Percentiles rank a stretch among this genome's conserved stretches.
These are phyloP conservation scores for Orchestia grillus DNA, from an alignment of 1,140 invertebrate species.

Conservation along the genomic window DNA sequence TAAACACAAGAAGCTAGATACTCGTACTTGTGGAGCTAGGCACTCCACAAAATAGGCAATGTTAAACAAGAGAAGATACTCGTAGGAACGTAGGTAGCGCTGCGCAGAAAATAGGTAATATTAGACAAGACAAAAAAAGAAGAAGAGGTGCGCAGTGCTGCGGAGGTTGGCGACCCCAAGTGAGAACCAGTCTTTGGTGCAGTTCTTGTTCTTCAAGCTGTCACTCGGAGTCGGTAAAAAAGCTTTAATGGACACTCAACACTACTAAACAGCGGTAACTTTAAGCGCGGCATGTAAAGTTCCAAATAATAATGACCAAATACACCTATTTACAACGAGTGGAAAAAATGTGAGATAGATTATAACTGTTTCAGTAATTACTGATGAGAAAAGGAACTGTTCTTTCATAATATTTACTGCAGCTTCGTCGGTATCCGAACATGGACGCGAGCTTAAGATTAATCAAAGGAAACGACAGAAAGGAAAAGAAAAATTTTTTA, in stretches of 20 bases:
- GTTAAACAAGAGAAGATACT: too few relatives aligned
- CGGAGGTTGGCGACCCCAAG: neutral
- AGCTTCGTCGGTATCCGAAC: neutral
- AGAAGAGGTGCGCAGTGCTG: neutral
- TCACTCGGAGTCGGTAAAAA: neutral
- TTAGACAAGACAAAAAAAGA: neutral
- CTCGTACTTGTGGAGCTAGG: too few relatives aligned
- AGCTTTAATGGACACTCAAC: neutral
- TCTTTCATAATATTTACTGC: neutral
- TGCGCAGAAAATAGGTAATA: neutral
- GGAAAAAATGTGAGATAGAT: neutral
- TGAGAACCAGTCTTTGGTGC: neutral
- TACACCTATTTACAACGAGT: too few relatives aligned
- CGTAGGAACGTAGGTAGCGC: too few relatives aligned
- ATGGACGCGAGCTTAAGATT: neutral
- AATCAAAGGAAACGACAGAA: too few relatives aligned
- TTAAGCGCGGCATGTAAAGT: neutral
- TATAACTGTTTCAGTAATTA: neutral
- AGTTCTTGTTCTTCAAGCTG: neutral
- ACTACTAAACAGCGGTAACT: neutral
- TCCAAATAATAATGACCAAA: too few relatives aligned
- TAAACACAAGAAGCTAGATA: neutral
- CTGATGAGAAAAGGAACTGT: neutral
- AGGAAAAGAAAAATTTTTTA: too few relatives aligned
- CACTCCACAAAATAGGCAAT: too few relatives aligned